phyloP scores from a whole-genome alignment of 2,888 invertebrate genomes.

The Stenchaetothrips biformis region DNA sequence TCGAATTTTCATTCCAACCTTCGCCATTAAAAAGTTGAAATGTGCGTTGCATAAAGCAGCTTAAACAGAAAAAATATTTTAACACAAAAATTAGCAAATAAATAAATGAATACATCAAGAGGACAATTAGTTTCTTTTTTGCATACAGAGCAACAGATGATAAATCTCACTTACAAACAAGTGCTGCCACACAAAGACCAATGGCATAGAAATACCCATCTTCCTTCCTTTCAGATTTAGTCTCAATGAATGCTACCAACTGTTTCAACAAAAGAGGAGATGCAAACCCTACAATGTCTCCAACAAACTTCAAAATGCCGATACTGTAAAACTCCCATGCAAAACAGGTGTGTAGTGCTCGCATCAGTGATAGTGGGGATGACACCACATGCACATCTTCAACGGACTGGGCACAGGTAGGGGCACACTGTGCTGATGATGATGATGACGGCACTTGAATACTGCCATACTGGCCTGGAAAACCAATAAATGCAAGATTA shows the following conservation, averaged over 20 bases:
- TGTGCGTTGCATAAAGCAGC: slow-evolving; percentile 79
- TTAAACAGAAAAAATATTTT: slow-evolving; percentile 43
- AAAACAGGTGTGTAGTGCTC: slow-evolving; percentile 68
- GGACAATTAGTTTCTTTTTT: background rate
- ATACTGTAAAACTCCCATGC: slow-evolving; percentile 78
- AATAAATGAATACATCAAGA: slow-evolving; percentile 44
- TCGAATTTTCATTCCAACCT: slow-evolving; percentile 81
- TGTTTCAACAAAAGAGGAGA: slow-evolving; percentile 83
- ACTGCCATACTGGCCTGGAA: slow-evolving; percentile 4
- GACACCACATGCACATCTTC: slow-evolving; percentile 25
- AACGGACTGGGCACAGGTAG: background rate
- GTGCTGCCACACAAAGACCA: slow-evolving; percentile 59
- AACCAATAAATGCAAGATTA: background rate
- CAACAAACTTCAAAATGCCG: slow-evolving; percentile 73
- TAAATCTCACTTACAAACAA: slow-evolving; percentile 56
- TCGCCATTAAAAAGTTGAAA: slow-evolving; percentile 81
- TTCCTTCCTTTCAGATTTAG: slow-evolving; percentile 59
- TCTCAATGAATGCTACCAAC: slow-evolving; percentile 73
- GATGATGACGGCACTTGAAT: background rate
- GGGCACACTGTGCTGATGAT: background rate
- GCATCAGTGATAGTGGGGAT: slow-evolving; percentile 52
- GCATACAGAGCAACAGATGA: slow-evolving; percentile 34
- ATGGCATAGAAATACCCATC: slow-evolving; percentile 62
- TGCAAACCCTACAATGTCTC: slow-evolving; percentile 80
- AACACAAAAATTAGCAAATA: slow-evolving; percentile 46